Percentiles rank a stretch among this genome's conserved stretches.
These are phyloP conservation scores for Turnix velox DNA, from an alignment of 2,113 vertebrate species.

Conservation along the genomic window DNA sequence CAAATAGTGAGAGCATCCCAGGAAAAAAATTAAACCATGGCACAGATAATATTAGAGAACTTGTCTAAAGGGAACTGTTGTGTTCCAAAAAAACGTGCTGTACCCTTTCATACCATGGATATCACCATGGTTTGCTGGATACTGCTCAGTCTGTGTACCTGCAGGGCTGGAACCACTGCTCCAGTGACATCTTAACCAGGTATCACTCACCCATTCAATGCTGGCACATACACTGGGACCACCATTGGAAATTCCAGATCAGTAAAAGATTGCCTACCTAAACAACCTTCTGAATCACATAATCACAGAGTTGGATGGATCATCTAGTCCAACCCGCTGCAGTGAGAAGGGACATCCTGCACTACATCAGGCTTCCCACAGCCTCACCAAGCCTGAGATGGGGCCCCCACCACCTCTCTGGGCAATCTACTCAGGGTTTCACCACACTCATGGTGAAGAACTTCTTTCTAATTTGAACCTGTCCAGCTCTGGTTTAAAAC, in stretches of 20 bases:
- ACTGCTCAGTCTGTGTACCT: not conserved
- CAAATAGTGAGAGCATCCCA: not conserved
- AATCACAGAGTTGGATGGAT: no score
- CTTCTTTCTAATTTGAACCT: no score
- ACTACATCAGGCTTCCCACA: no score
- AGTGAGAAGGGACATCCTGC: no score
- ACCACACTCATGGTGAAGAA: no score
- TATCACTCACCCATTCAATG: not conserved
- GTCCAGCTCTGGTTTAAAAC: no score
- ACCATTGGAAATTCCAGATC: not conserved
- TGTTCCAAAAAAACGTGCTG: not conserved
- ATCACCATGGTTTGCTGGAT: not conserved
- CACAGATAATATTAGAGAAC: not conserved
- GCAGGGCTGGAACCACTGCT: not conserved
- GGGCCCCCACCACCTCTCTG: no score
- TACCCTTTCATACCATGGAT: not conserved
- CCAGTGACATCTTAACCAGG: not conserved
- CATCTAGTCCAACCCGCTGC: no score
- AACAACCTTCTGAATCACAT: not conserved
- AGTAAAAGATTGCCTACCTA: not conserved
- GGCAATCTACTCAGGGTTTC: no score
- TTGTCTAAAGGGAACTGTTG: not conserved
- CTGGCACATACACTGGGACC: not conserved
- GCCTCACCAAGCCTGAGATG: no score
- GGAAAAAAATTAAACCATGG: not conserved